These are phyloP conservation scores for Botia kubotai DNA, from an alignment of 2,797 vertebrate genomes.

Conservation along the genomic window DNA sequence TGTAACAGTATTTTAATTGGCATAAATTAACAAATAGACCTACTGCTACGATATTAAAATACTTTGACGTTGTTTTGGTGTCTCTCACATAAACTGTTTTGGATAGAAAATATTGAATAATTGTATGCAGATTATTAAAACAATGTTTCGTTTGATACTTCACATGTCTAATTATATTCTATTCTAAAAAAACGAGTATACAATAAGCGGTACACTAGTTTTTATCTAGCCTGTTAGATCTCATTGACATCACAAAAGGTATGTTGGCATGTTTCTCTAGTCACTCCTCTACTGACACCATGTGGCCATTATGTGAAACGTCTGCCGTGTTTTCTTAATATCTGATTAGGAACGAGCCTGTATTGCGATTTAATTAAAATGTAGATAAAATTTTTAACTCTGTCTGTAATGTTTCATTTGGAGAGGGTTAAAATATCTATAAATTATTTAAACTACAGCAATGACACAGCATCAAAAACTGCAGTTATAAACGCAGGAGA, in stretches of 20 bases:
- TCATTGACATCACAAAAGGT: not conserved
- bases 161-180: too few species aligned
- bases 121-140: too few species aligned
- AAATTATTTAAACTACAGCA: constrained; percentile 75
- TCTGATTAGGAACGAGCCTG: too few species aligned
- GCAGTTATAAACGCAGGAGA: constrained; percentile 90
- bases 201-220: not conserved
- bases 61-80: too few species aligned
- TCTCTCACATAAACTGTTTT: too few species aligned
- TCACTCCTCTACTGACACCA: constrained; percentile 23
- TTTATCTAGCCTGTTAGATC: not conserved
- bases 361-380: not conserved
- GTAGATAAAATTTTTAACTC: not conserved
- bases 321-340: not conserved
- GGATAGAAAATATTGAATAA: too few species aligned
- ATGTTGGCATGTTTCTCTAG: too few species aligned
- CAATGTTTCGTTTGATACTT: too few species aligned
- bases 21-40: too few species aligned
- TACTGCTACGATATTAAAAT: too few species aligned
- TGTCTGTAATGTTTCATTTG: too few species aligned
- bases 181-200: not conserved
- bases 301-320: constrained; percentile 14
- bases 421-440: not conserved
- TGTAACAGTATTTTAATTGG: too few species aligned
- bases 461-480: constrained; percentile 78